phyloP scores from a whole-genome alignment of 2,888 invertebrate genomes.

The Caenorhabditis becei region DNA sequence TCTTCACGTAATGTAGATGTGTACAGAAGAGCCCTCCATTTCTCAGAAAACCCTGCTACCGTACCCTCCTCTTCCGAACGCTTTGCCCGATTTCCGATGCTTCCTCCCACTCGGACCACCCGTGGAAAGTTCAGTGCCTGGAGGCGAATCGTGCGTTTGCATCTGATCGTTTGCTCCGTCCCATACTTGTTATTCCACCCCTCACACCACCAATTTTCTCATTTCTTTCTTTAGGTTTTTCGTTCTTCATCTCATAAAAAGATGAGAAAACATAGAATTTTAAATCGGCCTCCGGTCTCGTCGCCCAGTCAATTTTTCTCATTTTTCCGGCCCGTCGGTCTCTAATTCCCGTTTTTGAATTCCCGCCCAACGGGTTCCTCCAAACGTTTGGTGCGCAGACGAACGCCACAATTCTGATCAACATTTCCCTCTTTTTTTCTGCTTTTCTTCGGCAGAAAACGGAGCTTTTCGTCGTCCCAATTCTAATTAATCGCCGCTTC shows the following conservation, averaged over 20 bases:
- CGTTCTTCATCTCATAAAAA: conserved; percentile 22
- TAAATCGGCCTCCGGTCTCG: conserved; percentile 20
- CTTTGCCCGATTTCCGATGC: not conserved
- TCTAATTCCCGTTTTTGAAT: not conserved
- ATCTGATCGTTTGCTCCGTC: not conserved
- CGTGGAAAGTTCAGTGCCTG: not conserved
- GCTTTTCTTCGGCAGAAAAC: conserved; percentile 2
- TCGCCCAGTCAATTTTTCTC: conserved; percentile 15
- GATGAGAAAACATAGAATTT: conserved; percentile 41
- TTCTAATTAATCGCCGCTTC: conserved; percentile 42
- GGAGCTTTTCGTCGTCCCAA: conserved; percentile 3
- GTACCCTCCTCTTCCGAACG: too few species aligned
- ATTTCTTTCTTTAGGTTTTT: conserved; percentile 2
- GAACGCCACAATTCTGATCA: not conserved
- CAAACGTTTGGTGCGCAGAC: not conserved
- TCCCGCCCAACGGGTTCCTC: not conserved
- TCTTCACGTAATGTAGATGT: too few species aligned
- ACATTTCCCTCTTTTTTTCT: not conserved
- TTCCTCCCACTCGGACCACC: not conserved
- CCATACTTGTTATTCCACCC: conserved; percentile 30
- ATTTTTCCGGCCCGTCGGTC: not conserved
- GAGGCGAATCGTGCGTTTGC: not conserved
- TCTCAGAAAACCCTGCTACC: too few species aligned
- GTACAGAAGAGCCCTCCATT: too few species aligned
- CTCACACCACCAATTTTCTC: not conserved